Evolutionary conservation across 2,113 vertebrate species (phyloP).

Genomic region (Donacobius atricapilla): DNA sequence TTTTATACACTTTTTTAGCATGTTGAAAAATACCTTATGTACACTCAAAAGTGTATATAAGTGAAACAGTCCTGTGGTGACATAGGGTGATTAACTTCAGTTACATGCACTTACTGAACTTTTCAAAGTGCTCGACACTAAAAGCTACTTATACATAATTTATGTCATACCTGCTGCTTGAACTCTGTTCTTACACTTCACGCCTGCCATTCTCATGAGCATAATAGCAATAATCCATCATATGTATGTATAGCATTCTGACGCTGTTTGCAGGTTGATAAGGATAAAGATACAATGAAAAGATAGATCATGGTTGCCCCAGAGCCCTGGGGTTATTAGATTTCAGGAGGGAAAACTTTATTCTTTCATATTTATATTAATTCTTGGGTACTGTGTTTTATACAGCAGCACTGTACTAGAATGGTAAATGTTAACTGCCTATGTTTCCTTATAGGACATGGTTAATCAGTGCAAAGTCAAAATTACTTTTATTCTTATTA

Average conservation of each 20-base stretch:
- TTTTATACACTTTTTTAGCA: neutral
- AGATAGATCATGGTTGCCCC: neutral
- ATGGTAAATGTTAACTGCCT: neutral
- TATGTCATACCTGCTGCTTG: constrained; percentile 17
- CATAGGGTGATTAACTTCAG: neutral
- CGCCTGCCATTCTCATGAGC: neutral
- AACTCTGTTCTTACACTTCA: constrained; percentile 37
- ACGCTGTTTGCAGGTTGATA: neutral
- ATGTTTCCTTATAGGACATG: neutral
- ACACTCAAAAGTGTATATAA: neutral
- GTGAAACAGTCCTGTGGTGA: neutral
- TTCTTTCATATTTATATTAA: neutral
- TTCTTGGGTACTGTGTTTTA: neutral
- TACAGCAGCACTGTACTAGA: neutral
- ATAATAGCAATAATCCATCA: constrained; percentile 41
- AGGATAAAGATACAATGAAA: neutral
- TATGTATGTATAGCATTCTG: neutral
- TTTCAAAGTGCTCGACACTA: neutral
- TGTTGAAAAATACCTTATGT: neutral
- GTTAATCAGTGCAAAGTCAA: neutral
- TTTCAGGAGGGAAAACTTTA: neutral
- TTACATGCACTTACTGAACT: neutral
- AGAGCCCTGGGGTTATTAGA: neutral
- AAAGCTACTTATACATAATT: constrained; percentile 50
- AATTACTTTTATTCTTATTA: neutral